These are phyloP conservation scores for Athetis lepigone DNA, from an alignment of 2,888 invertebrate genomes.

Conservation along the genomic window DNA sequence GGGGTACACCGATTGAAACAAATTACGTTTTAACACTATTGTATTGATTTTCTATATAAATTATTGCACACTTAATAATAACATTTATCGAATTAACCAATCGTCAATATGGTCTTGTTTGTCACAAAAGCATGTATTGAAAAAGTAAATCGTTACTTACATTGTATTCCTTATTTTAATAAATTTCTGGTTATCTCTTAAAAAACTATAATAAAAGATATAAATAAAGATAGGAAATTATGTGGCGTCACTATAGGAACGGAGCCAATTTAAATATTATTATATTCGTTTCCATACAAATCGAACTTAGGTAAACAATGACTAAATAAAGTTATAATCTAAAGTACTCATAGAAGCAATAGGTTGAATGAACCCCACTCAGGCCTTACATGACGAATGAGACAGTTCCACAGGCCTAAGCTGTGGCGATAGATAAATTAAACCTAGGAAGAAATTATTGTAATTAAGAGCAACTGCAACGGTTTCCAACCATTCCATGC, in stretches of 20 bases:
- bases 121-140: constrained; percentile 74
- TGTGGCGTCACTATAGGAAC: constrained; percentile 86
- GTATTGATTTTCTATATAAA: constrained; percentile 84
- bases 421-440: constrained; percentile 34
- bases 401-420: constrained; percentile 30
- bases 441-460: constrained; percentile 49
- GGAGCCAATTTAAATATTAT: constrained; percentile 84
- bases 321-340: constrained; percentile 88
- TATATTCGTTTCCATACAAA: constrained; percentile 81
- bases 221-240: constrained; percentile 86
- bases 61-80: constrained; percentile 87
- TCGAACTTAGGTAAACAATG: constrained; percentile 86
- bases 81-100: constrained; percentile 75
- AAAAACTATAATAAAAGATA: constrained; percentile 83
- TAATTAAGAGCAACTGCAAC: constrained; percentile 18
- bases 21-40: constrained; percentile 80
- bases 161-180: constrained; percentile 75
- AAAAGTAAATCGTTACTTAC: constrained; percentile 70
- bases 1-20: constrained; percentile 81
- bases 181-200: constrained; percentile 75
- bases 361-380: constrained; percentile 66
- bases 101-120: constrained; percentile 69
- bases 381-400: constrained; percentile 35
- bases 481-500: constrained; percentile 23
- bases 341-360: constrained; percentile 79